Evolutionary conservation across 2,797 vertebrate genomes (phyloP).

Genomic region (Ciconia nigra): DNA sequence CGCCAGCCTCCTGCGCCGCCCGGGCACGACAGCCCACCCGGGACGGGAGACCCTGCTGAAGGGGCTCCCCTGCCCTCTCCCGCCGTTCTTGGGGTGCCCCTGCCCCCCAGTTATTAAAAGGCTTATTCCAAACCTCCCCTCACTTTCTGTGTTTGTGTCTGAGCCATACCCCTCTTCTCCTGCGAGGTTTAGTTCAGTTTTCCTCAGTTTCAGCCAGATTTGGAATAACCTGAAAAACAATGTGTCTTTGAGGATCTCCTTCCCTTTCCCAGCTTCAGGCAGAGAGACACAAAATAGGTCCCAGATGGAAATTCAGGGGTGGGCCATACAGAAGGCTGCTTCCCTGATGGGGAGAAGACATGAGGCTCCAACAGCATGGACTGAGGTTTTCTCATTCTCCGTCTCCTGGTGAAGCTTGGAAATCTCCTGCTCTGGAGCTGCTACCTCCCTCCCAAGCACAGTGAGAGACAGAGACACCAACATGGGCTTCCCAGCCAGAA

Average conservation of each 20-base stretch:
- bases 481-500: neutral
- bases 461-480: neutral
- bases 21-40: neutral
- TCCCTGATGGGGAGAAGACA: neutral
- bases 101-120: neutral
- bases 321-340: neutral
- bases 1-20: neutral
- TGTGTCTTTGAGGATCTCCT: neutral
- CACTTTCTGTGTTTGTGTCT: neutral
- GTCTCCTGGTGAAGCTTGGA: neutral
- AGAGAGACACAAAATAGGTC: neutral
- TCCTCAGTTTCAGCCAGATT: neutral
- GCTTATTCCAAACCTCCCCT: neutral
- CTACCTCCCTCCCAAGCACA: neutral
- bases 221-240: neutral
- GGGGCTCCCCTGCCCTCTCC: neutral
- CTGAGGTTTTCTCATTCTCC: neutral
- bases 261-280: neutral
- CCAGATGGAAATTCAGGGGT: neutral
- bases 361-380: accelerated
- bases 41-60: neutral
- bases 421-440: neutral
- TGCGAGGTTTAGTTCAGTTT: neutral
- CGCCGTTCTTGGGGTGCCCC: neutral
- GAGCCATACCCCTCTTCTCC: neutral